phyloP scores from a whole-genome alignment of 2,888 invertebrate species.

The Strigamia transsilvanica region DNA sequence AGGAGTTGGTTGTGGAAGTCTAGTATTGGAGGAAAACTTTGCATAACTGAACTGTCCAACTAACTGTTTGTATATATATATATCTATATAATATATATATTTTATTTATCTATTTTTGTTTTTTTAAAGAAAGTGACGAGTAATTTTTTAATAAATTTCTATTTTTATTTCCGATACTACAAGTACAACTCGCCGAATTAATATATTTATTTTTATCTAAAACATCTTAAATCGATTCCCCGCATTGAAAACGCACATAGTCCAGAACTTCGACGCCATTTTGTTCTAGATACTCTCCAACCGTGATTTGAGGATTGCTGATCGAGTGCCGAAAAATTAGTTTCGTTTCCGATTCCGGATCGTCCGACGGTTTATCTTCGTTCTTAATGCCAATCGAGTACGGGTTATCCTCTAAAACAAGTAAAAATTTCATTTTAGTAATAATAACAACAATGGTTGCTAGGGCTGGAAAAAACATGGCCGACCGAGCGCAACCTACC shows the following conservation, averaged over 20 bases:
- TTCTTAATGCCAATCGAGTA: constrained; percentile 49
- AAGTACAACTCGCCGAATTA: not conserved
- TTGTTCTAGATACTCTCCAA: constrained; percentile 76
- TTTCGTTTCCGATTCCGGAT: constrained; percentile 78
- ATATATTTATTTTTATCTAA: too few species aligned
- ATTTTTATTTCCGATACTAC: not conserved
- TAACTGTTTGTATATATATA: not conserved
- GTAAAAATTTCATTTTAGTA: too few species aligned
- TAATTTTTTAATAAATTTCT: not conserved
- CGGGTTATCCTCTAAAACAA: constrained; percentile 14
- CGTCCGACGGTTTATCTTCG: constrained; percentile 61
- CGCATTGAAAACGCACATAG: constrained; percentile 87
- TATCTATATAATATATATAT: too few species aligned
- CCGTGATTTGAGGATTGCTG: constrained; percentile 77
- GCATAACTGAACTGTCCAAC: constrained; percentile 32
- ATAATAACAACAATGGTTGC: too few species aligned
- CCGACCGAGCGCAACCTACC: constrained; percentile 59
- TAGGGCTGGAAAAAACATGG: too few species aligned
- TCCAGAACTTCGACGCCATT: constrained; percentile 72
- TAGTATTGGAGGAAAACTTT: constrained; percentile 2
- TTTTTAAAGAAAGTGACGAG: not conserved
- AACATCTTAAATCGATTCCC: constrained; percentile 74
- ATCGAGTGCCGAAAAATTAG: constrained; percentile 88
- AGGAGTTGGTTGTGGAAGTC: constrained; percentile 56
- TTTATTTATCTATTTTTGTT: not conserved